phyloP scores from a whole-genome alignment of 2,888 invertebrate genomes.

The Dusona sp. region DNA sequence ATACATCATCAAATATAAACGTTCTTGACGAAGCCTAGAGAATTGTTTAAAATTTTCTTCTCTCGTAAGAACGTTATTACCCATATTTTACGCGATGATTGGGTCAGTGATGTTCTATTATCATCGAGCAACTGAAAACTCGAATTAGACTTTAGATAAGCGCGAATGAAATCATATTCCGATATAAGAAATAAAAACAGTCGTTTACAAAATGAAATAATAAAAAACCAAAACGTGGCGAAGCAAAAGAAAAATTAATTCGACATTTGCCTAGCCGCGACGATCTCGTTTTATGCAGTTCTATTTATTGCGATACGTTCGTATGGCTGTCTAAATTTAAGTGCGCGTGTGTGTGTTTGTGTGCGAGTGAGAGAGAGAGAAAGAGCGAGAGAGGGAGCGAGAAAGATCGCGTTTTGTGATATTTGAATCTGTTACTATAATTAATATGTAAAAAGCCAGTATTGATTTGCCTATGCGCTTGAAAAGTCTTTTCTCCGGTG shows the following conservation, averaged over 20 bases:
- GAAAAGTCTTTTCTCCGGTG: constrained; percentile 50
- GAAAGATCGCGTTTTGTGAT: constrained; percentile 32
- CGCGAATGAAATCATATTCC: neutral
- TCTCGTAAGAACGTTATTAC: neutral
- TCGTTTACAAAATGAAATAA: neutral
- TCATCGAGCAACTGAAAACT: constrained; percentile 9
- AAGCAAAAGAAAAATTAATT: constrained; percentile 52
- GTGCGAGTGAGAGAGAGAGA: neutral
- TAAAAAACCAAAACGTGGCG: constrained; percentile 64
- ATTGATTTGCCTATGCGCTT: constrained; percentile 68
- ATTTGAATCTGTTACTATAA: constrained; percentile 50
- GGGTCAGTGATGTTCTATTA: neutral
- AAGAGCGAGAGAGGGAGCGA: constrained; percentile 9
- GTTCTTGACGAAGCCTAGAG: neutral
- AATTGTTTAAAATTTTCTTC: neutral
- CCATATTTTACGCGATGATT: neutral
- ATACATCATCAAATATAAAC: constrained; percentile 12
- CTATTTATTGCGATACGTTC: constrained; percentile 23
- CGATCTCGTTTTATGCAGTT: constrained; percentile 55
- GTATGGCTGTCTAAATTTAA: constrained; percentile 29
- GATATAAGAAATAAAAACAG: neutral
- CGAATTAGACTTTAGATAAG: neutral
- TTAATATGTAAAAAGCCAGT: constrained; percentile 65
- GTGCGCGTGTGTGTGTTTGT: constrained; percentile 7
- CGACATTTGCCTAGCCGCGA: constrained; percentile 57